phyloP scores from a whole-genome alignment of 2,113 vertebrate species.

The Ophthalmolycus amberensis region DNA sequence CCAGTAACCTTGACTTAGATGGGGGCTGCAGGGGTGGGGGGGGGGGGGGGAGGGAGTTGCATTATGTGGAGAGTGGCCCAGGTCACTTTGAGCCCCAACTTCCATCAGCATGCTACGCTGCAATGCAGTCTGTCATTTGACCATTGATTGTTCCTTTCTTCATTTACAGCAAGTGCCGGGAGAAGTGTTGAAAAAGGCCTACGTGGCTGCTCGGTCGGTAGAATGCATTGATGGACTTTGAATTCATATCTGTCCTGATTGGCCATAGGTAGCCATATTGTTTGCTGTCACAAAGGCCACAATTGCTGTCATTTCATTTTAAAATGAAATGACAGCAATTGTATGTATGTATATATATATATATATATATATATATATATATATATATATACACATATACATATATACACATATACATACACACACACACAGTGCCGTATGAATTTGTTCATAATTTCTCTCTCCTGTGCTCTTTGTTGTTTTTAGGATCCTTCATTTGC shows the following conservation, averaged over 20 bases:
- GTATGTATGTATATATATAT: no score
- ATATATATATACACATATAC: no score
- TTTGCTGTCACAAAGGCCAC: no score
- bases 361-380: no score
- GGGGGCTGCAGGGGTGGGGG: slow-evolving; percentile 18
- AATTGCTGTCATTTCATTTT: slow-evolving; percentile 49
- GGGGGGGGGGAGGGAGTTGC: neutral
- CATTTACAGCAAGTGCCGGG: slow-evolving; percentile 65
- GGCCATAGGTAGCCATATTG: neutral
- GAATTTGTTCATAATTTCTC: neutral
- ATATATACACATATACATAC: neutral
- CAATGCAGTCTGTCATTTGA: slow-evolving; percentile 52
- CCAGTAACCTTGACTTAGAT: slow-evolving; percentile 71
- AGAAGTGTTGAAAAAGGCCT: slow-evolving; percentile 16
- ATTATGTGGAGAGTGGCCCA: slow-evolving; percentile 32
- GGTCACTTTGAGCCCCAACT: slow-evolving; percentile 34
- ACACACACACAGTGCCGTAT: neutral
- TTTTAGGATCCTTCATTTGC: slow-evolving; percentile 16
- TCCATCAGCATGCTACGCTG: slow-evolving; percentile 30
- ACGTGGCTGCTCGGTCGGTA: neutral
- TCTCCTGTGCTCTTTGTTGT: neutral
- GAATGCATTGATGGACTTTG: slow-evolving; percentile 16
- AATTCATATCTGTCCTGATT: slow-evolving; percentile 58
- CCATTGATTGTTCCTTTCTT: slow-evolving; percentile 68
- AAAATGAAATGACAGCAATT: no score